Conservation (phyloP, 64 coral and sea anemone species). For the Porites australiensis region DNA sequence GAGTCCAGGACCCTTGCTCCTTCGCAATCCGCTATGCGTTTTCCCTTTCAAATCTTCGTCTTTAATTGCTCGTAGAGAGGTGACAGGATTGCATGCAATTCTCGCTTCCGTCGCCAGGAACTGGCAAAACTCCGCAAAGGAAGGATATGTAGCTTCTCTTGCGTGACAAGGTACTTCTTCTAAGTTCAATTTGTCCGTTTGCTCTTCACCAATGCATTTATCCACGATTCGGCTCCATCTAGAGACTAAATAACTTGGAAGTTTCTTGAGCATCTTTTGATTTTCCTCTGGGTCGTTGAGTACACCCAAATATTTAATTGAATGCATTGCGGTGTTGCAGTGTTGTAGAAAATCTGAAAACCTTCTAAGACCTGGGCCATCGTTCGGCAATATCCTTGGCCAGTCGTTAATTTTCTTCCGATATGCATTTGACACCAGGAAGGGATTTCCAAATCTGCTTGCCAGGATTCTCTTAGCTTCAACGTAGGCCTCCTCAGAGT, state of each 20-base stretch:
- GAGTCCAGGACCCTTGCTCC: background rate
- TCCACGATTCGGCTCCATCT: constrained; percentile 75
- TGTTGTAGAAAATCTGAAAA: background rate
- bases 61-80: background rate
- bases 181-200: background rate
- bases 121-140: constrained; percentile 48
- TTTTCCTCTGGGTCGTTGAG: constrained; percentile 86
- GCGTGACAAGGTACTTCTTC: background rate
- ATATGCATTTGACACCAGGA: constrained; percentile 1
- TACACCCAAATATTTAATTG: constrained; percentile 40
- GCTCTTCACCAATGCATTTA: constrained; percentile 10
- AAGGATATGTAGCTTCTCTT: background rate
- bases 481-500: constrained; percentile 35
- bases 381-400: background rate
- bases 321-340: background rate
- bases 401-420: background rate
- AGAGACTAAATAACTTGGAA: constrained; percentile 44
- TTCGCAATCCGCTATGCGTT: too few species aligned
- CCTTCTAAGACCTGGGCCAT: background rate
- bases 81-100: constrained; percentile 61
- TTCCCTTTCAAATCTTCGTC: background rate
- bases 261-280: constrained; percentile 65
- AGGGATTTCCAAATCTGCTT: background rate
- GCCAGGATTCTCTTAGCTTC: constrained; percentile 8
- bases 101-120: constrained; percentile 56